A percentile compares a stretch with the other conserved stretches of the same genome.
phyloP scores from a whole-genome alignment of 2,888 invertebrate genomes.

The Tromatobia lineatoria region DNA sequence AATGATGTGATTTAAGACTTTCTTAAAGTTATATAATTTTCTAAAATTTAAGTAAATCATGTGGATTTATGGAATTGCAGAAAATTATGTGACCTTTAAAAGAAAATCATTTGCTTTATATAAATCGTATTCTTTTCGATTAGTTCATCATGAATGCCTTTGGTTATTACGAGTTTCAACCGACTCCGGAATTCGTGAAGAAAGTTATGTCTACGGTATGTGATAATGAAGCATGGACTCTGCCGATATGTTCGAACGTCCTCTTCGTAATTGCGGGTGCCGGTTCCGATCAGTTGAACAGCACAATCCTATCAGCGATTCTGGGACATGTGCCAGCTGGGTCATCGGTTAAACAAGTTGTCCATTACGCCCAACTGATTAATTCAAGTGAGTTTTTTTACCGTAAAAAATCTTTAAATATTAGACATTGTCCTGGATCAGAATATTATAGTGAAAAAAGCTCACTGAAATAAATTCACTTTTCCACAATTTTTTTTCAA shows the following conservation, averaged over 20 bases:
- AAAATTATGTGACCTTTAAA: no score
- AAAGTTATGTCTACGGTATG: conserved; percentile 87
- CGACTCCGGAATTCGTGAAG: conserved; percentile 84
- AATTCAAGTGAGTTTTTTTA: conserved; percentile 77
- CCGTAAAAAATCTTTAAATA: no score
- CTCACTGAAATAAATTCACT: no score
- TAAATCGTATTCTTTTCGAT: background rate
- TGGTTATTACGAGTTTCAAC: conserved; percentile 87
- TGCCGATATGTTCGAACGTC: conserved; percentile 89
- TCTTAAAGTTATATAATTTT: no score
- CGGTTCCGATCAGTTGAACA: conserved; percentile 87
- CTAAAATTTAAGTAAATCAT: no score
- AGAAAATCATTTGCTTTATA: no score
- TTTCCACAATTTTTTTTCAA: no score
- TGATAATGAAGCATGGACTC: conserved; percentile 87
- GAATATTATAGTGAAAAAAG: no score
- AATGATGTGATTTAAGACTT: no score
- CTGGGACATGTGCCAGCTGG: conserved; percentile 91
- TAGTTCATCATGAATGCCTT: conserved; percentile 68
- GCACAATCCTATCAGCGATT: conserved; percentile 90
- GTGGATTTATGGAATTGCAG: no score
- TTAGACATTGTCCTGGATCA: no score
- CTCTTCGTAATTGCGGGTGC: conserved; percentile 89
- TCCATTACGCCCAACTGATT: conserved; percentile 91
- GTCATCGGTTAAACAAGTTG: conserved; percentile 89